Conservation (phyloP, 2,888 invertebrate species). For the Lepidocyrtoides sp. region DNA sequence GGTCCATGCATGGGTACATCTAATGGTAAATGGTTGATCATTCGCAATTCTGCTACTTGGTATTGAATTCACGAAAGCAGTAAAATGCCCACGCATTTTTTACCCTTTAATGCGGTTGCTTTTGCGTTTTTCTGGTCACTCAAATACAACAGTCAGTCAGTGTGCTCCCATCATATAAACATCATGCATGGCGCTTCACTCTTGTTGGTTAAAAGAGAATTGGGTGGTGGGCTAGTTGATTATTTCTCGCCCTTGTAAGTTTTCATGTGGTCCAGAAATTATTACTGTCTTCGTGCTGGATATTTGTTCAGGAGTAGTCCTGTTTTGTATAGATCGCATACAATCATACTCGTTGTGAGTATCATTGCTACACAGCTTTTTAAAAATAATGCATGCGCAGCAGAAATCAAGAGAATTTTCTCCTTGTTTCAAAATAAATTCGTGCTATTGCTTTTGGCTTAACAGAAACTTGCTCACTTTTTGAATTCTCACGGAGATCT, state of each 20-base stretch:
- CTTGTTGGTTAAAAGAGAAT: not conserved
- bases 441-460: not conserved
- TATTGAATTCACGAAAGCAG: slow-evolving; percentile 9
- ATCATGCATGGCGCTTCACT: slow-evolving; percentile 40
- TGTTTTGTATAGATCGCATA: slow-evolving; percentile 16
- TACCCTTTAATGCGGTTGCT: slow-evolving; percentile 20
- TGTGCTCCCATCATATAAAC: slow-evolving; percentile 37
- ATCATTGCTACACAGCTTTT: not conserved
- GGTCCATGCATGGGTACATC: slow-evolving; percentile 10
- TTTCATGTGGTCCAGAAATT: slow-evolving; percentile 72
- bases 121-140: slow-evolving; percentile 56
- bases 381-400: not conserved
- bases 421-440: slow-evolving; percentile 26
- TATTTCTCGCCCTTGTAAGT: slow-evolving; percentile 71
- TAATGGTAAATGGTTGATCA: slow-evolving; percentile 36
- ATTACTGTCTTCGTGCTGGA: slow-evolving; percentile 60
- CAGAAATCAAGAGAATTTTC: slow-evolving; percentile 2
- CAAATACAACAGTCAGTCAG: not conserved
- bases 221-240: slow-evolving; percentile 9
- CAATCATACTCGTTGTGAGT: slow-evolving; percentile 26
- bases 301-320: slow-evolving; percentile 57
- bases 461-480: slow-evolving; percentile 56
- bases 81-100: slow-evolving; percentile 63
- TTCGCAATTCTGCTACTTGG: slow-evolving; percentile 70
- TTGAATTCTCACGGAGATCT: slow-evolving; percentile 78